phyloP scores from a whole-genome alignment of 2,797 vertebrate species.

The Dryobates pubescens region DNA sequence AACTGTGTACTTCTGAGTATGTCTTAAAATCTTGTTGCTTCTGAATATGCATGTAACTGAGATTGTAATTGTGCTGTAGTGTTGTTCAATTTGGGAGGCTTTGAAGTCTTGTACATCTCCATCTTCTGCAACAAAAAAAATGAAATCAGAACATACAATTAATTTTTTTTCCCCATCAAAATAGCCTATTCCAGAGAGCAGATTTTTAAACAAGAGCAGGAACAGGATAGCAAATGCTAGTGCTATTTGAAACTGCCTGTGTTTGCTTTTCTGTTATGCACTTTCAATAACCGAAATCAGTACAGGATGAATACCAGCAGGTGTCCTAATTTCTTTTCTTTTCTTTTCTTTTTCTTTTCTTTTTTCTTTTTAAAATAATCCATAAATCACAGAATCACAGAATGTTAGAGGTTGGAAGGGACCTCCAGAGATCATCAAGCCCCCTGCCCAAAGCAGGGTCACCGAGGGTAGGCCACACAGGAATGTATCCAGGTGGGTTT shows the following conservation, averaged over 20 bases:
- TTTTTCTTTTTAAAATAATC: not conserved
- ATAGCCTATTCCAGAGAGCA: not conserved
- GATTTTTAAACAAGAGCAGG: conserved; percentile 3
- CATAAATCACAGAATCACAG: not conserved
- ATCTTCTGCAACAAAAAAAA: not conserved
- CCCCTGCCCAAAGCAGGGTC: too few species aligned
- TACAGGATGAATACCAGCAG: conserved; percentile 14
- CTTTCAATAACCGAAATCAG: conserved; percentile 38
- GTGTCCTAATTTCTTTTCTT: not conserved
- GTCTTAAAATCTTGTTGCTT: not conserved
- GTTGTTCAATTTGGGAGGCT: not conserved
- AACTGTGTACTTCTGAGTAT: not conserved
- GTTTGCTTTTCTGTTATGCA: conserved; percentile 23
- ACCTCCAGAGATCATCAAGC: too few species aligned
- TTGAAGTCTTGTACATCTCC: conserved; percentile 1
- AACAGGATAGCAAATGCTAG: not conserved
- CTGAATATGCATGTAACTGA: conserved; percentile 31
- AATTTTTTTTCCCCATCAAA: not conserved
- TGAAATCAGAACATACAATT: conserved; percentile 21
- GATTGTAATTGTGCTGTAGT: not conserved
- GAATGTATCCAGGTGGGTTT: too few species aligned
- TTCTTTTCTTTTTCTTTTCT: not conserved
- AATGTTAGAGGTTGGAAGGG: too few species aligned
- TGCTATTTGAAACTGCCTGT: conserved; percentile 9
- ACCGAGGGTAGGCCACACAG: too few species aligned